phyloP scores from a whole-genome alignment of 1,140 invertebrate genomes.

The Philotrypesis tridentata region DNA sequence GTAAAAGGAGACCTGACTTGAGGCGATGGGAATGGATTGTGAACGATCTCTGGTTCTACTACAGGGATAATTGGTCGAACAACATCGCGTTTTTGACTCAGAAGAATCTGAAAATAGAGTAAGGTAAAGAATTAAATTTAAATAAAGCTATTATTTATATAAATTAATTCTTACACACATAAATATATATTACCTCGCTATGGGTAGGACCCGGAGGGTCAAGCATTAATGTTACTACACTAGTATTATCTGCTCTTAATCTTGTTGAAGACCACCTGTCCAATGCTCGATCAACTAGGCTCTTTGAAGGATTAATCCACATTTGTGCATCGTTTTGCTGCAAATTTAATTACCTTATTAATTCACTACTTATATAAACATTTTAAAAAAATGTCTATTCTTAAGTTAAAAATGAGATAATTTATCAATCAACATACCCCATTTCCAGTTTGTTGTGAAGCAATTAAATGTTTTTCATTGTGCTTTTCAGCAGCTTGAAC shows the following conservation, averaged over 20 bases:
- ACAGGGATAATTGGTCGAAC: slow-evolving; percentile 19
- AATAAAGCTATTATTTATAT: neutral
- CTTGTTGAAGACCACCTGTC: slow-evolving; percentile 85
- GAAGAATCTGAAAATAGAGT: slow-evolving; percentile 53
- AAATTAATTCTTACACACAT: neutral
- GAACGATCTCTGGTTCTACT: neutral
- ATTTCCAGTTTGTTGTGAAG: slow-evolving; percentile 72
- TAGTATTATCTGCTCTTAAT: slow-evolving; percentile 95
- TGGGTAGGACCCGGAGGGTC: slow-evolving; percentile 91
- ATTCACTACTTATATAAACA: slow-evolving; percentile 29
- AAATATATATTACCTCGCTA: slow-evolving; percentile 73
- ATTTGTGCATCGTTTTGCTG: slow-evolving; percentile 69
- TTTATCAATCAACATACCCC: slow-evolving; percentile 58
- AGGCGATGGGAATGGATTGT: neutral
- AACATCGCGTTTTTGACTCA: slow-evolving; percentile 60
- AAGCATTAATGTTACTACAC: slow-evolving; percentile 93
- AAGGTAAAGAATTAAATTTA: neutral
- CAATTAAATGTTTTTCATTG: slow-evolving; percentile 80
- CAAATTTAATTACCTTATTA: slow-evolving; percentile 44
- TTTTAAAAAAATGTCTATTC: slow-evolving; percentile 8
- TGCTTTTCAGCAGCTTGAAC: slow-evolving; percentile 88
- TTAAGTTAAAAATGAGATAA: slow-evolving; percentile 8
- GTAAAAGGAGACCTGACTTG: neutral
- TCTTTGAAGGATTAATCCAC: slow-evolving; percentile 93
- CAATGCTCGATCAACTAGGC: slow-evolving; percentile 90